A percentile compares a stretch with the other conserved stretches of the same genome.
These are phyloP conservation scores for Oreotrochilus melanogaster DNA, from an alignment of 2,113 vertebrate genomes.

Conservation along the genomic window DNA sequence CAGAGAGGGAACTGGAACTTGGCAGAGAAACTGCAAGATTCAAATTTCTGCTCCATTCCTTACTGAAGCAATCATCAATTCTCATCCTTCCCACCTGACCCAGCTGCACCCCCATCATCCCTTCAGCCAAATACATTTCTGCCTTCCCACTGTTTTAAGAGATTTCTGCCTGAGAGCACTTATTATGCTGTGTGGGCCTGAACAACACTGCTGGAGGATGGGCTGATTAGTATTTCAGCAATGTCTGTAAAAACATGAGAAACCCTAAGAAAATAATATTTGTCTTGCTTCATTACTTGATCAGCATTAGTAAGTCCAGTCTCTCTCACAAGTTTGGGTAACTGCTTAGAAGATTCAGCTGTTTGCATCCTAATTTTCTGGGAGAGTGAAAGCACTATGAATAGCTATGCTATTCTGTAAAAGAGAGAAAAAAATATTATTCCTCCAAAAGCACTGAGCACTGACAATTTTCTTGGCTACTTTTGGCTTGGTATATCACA, in stretches of 20 bases:
- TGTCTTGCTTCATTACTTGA: not conserved
- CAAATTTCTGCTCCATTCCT: not conserved
- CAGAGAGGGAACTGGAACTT: not conserved
- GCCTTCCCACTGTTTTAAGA: not conserved
- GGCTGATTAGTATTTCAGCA: not conserved
- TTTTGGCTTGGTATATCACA: not conserved
- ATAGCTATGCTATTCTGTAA: not conserved
- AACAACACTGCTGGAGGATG: not conserved
- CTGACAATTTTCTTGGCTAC: not conserved
- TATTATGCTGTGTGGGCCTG: not conserved
- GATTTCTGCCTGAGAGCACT: not conserved
- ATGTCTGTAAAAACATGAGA: not conserved
- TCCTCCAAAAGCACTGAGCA: not conserved
- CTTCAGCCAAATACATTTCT: not conserved
- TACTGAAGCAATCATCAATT: not conserved
- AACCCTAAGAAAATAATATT: not conserved
- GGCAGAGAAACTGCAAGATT: not conserved
- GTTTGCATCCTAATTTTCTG: slow-evolving; percentile 28
- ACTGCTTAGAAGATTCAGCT: slow-evolving; percentile 22
- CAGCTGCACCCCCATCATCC: not conserved
- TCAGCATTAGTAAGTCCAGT: not conserved
- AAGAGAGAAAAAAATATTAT: not conserved
- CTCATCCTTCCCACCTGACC: not conserved
- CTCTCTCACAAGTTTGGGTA: not conserved
- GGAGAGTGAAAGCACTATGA: not conserved